Evolutionary conservation across 1,140 invertebrate genomes (phyloP).

Genomic region (Phenacoccus solenopsis): DNA sequence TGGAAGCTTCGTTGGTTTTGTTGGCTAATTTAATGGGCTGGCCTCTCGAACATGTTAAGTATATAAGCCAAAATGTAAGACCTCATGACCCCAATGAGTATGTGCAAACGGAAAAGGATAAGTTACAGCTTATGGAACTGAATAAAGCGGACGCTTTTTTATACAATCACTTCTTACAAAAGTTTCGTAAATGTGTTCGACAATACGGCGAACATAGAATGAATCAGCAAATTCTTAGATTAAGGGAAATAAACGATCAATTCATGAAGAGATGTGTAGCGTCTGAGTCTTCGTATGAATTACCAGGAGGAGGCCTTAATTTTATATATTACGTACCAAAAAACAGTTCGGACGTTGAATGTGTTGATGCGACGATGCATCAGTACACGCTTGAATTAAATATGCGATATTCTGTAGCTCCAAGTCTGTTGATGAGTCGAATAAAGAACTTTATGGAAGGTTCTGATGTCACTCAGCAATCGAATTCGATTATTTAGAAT

Average conservation of each 20-base stretch:
- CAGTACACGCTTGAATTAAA: no score
- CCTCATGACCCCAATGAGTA: neutral
- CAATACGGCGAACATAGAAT: constrained; percentile 30
- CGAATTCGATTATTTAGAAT: no score
- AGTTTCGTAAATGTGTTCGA: constrained; percentile 28
- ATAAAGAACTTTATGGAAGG: no score
- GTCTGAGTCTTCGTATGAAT: no score
- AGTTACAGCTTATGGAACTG: constrained; percentile 22
- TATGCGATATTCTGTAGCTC: no score
- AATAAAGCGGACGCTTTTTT: constrained; percentile 31
- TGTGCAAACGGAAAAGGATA: constrained; percentile 19
- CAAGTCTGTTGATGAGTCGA: no score
- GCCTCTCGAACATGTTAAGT: constrained; percentile 36
- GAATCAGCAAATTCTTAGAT: constrained; percentile 26
- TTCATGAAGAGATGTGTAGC: constrained; percentile 15
- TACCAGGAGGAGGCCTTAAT: neutral
- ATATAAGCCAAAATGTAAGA: constrained; percentile 33
- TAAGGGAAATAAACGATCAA: constrained; percentile 24
- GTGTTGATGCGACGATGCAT: neutral
- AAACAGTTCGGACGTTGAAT: neutral
- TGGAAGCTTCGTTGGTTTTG: constrained; percentile 41
- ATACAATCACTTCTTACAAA: constrained; percentile 32
- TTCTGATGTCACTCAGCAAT: no score
- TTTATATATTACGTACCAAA: neutral
- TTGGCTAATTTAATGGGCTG: constrained; percentile 38